Conservation (phyloP, 2,113 vertebrate genomes). For the Desmodus rotundus region DNA sequence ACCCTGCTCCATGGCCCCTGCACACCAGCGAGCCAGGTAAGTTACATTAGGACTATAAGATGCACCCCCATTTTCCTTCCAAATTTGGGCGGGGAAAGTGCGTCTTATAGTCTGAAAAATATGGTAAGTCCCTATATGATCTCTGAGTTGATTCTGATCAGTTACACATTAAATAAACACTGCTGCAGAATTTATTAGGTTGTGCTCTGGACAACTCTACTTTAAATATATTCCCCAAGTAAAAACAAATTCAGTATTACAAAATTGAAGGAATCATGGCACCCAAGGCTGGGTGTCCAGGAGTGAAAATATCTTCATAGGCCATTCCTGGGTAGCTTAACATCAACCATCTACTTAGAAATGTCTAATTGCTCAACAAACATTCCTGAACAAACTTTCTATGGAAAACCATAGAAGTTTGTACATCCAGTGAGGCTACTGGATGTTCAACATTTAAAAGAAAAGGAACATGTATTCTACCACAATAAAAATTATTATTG, state of each 20-base stretch:
- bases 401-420: too few relatives aligned
- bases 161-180: constrained; percentile 16
- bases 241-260: constrained; percentile 12
- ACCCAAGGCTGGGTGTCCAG: background rate
- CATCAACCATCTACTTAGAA: constrained; percentile 25
- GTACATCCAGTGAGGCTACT: background rate
- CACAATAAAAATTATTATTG: constrained; percentile 3
- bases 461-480: background rate
- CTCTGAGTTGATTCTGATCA: constrained; percentile 12
- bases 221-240: constrained; percentile 12
- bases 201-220: background rate
- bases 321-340: background rate
- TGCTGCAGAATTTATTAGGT: background rate
- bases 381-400: background rate
- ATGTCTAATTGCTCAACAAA: constrained; percentile 20
- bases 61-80: too few relatives aligned
- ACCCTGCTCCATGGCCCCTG: too few relatives aligned
- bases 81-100: too few relatives aligned
- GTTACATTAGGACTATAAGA: too few relatives aligned
- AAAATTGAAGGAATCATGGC: constrained; percentile 24
- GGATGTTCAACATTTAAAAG: background rate
- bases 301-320: constrained; percentile 28
- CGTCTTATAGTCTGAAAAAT: too few relatives aligned
- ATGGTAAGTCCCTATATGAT: background rate
- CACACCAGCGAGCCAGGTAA: too few relatives aligned